Conservation (phyloP, 2,888 invertebrate genomes). For the Melinopterus prodromus region DNA sequence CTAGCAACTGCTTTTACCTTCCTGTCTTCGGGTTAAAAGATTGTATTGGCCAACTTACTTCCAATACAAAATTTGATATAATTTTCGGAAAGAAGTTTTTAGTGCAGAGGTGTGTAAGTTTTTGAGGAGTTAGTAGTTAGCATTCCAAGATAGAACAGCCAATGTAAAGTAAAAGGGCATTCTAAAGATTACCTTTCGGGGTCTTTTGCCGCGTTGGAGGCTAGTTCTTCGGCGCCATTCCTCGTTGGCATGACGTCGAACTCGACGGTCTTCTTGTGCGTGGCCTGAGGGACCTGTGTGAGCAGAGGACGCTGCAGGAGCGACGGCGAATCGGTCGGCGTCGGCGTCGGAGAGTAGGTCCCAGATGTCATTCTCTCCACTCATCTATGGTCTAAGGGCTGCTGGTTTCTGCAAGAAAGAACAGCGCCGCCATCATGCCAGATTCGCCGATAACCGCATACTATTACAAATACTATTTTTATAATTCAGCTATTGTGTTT, state of each 20-base stretch:
- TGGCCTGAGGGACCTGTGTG: slow-evolving; percentile 40
- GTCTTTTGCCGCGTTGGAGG: slow-evolving; percentile 40
- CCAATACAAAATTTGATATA: neutral
- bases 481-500: slow-evolving; percentile 21
- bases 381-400: slow-evolving; percentile 29
- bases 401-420: slow-evolving; percentile 21
- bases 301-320: slow-evolving; percentile 52
- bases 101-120: neutral
- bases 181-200: slow-evolving; percentile 48
- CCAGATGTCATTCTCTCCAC: slow-evolving; percentile 51
- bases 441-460: neutral
- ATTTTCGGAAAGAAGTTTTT: neutral
- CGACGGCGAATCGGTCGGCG: slow-evolving; percentile 54
- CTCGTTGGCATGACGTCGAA: slow-evolving; percentile 45
- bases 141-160: neutral
- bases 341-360: slow-evolving; percentile 53
- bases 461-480: slow-evolving; percentile 15
- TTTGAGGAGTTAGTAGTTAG: neutral
- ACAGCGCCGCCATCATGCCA: neutral
- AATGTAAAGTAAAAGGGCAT: neutral
- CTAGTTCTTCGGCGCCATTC: slow-evolving; percentile 44
- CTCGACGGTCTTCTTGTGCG: slow-evolving; percentile 49
- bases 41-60: too few species aligned
- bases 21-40: too few species aligned
- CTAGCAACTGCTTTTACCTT: too few species aligned